Evolutionary conservation across 2,888 invertebrate genomes (phyloP).

Genomic region (Rotaria socialis): DNA sequence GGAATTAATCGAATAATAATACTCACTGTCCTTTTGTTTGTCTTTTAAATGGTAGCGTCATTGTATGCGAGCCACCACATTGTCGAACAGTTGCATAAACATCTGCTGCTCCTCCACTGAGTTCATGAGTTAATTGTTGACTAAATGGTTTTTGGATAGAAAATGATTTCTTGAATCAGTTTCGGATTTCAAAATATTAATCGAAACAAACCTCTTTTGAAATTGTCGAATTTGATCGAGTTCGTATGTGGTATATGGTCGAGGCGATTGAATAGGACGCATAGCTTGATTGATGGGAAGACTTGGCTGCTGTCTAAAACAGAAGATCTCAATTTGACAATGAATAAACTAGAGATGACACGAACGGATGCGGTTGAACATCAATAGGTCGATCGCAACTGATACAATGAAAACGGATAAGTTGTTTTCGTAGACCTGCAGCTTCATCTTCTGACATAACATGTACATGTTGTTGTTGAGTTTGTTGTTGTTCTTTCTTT

Average conservation of each 20-base stretch:
- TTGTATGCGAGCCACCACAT: slow-evolving; percentile 58
- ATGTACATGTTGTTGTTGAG: slow-evolving; percentile 34
- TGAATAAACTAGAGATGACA: neutral
- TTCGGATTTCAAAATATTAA: too few species aligned
- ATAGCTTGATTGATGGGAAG: slow-evolving; percentile 47
- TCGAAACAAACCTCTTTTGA: slow-evolving; percentile 53
- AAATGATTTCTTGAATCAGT: neutral
- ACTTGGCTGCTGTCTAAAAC: slow-evolving; percentile 40
- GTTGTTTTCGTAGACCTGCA: slow-evolving; percentile 57
- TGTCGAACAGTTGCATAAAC: slow-evolving; percentile 55
- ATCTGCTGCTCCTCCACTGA: slow-evolving; percentile 47
- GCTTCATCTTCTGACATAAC: slow-evolving; percentile 55
- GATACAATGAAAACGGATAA: slow-evolving; percentile 54
- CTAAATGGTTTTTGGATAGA: neutral
- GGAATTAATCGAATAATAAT: neutral
- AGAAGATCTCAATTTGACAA: neutral
- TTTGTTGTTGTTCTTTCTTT: slow-evolving; percentile 14
- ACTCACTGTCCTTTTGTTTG: slow-evolving; percentile 50
- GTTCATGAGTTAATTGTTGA: neutral
- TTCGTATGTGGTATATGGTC: slow-evolving; percentile 58
- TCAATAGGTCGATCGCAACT: slow-evolving; percentile 59
- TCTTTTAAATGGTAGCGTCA: slow-evolving; percentile 56
- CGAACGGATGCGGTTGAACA: neutral
- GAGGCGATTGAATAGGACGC: slow-evolving; percentile 52
- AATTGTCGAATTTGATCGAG: slow-evolving; percentile 59